These are phyloP conservation scores for Spisula subtruncata DNA, from an alignment of 2,888 invertebrate genomes.

Conservation along the genomic window DNA sequence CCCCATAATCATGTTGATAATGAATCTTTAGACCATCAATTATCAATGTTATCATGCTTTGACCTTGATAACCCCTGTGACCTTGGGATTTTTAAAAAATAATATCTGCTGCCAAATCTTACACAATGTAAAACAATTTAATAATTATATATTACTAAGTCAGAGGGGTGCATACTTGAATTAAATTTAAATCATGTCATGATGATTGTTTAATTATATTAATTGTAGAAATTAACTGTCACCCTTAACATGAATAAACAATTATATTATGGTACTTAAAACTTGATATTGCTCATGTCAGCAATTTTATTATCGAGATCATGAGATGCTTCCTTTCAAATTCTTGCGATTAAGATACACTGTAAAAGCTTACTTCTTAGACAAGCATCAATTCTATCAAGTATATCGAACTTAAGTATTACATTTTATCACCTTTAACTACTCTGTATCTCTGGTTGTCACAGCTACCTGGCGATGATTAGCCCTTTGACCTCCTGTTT, in stretches of 20 bases:
- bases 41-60: too few relatives aligned
- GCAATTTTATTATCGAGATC: background rate
- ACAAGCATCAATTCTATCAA: background rate
- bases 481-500: background rate
- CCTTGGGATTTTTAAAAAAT: too few relatives aligned
- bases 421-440: background rate
- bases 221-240: background rate
- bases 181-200: too few relatives aligned
- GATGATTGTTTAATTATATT: too few relatives aligned
- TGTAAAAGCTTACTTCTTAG: background rate
- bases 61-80: too few relatives aligned
- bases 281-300: background rate
- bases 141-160: too few relatives aligned
- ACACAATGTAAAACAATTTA: too few relatives aligned
- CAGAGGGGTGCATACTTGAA: too few relatives aligned
- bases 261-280: too few relatives aligned
- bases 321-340: slow-evolving; percentile 5
- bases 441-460: slow-evolving; percentile 1
- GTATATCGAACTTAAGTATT: background rate
- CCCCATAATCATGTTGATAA: background rate
- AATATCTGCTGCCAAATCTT: too few relatives aligned
- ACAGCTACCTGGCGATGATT: slow-evolving; percentile 8
- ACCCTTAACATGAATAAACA: background rate
- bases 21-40: background rate
- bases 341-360: background rate